Conservation (phyloP, 2,797 vertebrate genomes). For the Helicolenus hilgendorfi region DNA sequence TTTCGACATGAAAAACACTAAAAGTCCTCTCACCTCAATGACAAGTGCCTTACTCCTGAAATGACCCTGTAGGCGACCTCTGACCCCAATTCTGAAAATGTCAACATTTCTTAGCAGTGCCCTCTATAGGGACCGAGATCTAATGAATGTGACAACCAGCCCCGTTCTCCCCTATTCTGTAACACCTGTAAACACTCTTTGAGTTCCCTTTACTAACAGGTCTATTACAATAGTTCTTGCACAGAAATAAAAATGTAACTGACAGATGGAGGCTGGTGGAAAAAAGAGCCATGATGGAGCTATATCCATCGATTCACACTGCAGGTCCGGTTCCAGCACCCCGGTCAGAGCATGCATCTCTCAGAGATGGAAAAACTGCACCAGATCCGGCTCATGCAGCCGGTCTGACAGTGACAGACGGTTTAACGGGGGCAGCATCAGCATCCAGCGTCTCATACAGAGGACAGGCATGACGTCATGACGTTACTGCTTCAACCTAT, state of each 20-base stretch:
- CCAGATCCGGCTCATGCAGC: not conserved
- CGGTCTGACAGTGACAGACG: not conserved
- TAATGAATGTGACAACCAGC: not conserved
- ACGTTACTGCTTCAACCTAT: slow-evolving; percentile 65
- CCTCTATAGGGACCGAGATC: not conserved
- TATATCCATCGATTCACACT: not conserved
- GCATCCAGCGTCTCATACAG: not conserved
- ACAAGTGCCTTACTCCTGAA: not conserved
- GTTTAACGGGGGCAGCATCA: not conserved
- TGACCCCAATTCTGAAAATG: not conserved
- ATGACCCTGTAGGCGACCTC: not conserved
- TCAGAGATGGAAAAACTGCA: not conserved
- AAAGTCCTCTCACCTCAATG: too few species aligned
- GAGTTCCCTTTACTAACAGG: not conserved
- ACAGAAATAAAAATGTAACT: not conserved
- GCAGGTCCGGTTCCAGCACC: slow-evolving; percentile 52
- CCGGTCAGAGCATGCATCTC: slow-evolving; percentile 59
- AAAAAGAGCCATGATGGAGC: too few species aligned
- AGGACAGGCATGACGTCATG: slow-evolving; percentile 55
- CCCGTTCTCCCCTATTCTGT: not conserved
- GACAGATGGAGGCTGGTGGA: not conserved
- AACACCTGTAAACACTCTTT: not conserved
- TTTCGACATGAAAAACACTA: too few species aligned
- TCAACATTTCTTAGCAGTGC: not conserved
- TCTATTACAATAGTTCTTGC: not conserved